Base-by-base conservation (phyloP, 1,140 invertebrate genomes). In the Brachionus sp. region DNA sequence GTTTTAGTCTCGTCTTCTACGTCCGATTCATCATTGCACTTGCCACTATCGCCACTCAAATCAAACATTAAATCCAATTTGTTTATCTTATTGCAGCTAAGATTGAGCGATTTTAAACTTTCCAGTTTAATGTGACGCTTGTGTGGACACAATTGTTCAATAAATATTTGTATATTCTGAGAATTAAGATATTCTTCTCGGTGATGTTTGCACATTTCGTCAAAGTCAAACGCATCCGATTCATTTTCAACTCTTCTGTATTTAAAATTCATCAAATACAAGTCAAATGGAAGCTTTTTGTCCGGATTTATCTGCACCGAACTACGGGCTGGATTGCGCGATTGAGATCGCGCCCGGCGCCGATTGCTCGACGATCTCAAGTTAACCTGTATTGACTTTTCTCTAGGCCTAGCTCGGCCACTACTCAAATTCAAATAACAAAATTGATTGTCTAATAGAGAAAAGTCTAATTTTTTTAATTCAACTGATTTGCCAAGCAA, bases 11-110 rank as follows among this genome's bases (percentile, higher is more conserved):
- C n/a, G n/a, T 80, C 50, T 42, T 66, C 46, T 23, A 16, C 62
- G 19, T 80, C 46, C n/a, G 33, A 37, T 12, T 10, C 12, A 10
- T 62, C 77, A 92, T 93, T 85, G 95, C 94, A 3, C 96, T 89
- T 19, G 93, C 35, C 7, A 13, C 50, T 3, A 7, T 53, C 42
- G 13, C 42, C 84, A n/a, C 10, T 50, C n/a, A 78, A 66, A 66
- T 62, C 57, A 35, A 64, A 80, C 66, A 66, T 66, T 42, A 53
- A 19, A 7, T 46, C 44, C 62, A 78, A 68, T 13, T 66, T 82
- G 33, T 46, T 66, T 12, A 85, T 50, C 9, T 77, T 62, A 44
- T 85, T 85, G 19, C 64, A 16, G 16, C 64, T 77, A n/a, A 85
- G 23, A 39, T 66, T 57, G 12, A 85, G 53, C 13, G 84, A 83